Percentiles rank a stretch among this genome's conserved stretches.
phyloP scores from a whole-genome alignment of 1,140 invertebrate species.

The Tachypleus tridentatus region DNA sequence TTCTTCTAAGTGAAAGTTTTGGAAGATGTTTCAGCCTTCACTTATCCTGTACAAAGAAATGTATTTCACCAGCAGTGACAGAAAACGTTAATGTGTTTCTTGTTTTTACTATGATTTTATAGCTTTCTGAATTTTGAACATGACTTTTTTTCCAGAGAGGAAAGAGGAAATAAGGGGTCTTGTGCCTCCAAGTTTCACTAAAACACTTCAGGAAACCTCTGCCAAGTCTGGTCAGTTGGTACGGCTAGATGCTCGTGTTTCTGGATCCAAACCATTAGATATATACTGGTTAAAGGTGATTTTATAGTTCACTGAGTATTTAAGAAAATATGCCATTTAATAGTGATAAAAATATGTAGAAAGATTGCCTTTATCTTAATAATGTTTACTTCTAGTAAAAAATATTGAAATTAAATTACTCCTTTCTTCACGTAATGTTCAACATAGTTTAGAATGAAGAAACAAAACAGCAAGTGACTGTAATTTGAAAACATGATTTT shows the following conservation, averaged over 20 bases:
- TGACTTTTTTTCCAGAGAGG: conserved; percentile 43
- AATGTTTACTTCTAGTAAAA: no score
- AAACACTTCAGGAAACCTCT: conserved; percentile 66
- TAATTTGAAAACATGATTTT: no score
- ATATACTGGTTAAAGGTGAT: conserved; percentile 86
- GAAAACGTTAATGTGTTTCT: no score
- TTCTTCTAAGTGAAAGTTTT: no score
- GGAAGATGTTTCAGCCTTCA: not conserved
- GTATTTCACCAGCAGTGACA: no score
- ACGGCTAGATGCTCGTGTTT: conserved; percentile 70
- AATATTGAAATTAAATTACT: no score
- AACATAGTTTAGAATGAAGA: no score
- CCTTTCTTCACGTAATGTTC: no score
- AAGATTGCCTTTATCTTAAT: no score
- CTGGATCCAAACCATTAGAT: conserved; percentile 75
- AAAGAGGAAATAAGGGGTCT: conserved; percentile 51
- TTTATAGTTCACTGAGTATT: conserved; percentile 9
- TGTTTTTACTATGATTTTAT: no score
- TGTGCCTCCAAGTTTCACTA: conserved; percentile 69
- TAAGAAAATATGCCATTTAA: not conserved
- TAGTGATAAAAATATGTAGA: no score
- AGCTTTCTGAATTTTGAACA: not conserved
- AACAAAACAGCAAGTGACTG: no score
- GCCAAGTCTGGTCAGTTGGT: conserved; percentile 67
- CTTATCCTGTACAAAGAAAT: not conserved